phyloP scores from a whole-genome alignment of 92 coral and sea anemone genomes.

The Isaurus tuberculatus region DNA sequence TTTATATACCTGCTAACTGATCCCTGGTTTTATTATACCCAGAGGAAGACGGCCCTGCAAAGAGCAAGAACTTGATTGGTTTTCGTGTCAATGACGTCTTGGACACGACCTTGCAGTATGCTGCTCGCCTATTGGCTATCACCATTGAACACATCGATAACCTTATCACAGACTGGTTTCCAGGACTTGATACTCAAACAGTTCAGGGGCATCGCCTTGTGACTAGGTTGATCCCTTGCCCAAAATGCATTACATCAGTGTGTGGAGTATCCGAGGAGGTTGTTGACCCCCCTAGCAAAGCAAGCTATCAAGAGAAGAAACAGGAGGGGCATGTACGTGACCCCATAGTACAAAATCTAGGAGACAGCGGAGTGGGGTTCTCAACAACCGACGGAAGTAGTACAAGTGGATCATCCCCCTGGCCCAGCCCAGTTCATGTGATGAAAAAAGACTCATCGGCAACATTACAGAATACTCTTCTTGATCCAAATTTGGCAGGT shows the following conservation, averaged over 20 bases:
- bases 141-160: constrained; percentile 94
- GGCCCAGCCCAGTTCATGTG: constrained; percentile 90
- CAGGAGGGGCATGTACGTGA: constrained; percentile 6
- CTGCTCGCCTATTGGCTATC: constrained; percentile 91
- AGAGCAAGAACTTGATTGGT: constrained; percentile 67
- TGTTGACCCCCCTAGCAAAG: constrained; percentile 21
- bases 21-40: not conserved
- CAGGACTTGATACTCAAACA: constrained; percentile 94
- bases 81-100: constrained; percentile 89
- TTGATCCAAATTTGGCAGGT: constrained; percentile 25
- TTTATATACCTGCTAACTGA: not conserved
- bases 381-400: constrained; percentile 89
- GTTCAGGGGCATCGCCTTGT: constrained; percentile 97
- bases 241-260: constrained; percentile 79
- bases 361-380: constrained; percentile 79
- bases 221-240: constrained; percentile 86
- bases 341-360: constrained; percentile 14
- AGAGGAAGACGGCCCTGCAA: constrained; percentile 57
- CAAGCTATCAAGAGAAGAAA: constrained; percentile 24
- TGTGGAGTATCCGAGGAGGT: constrained; percentile 62
- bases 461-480: not conserved
- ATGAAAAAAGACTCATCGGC: constrained; percentile 38
- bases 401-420: constrained; percentile 82
- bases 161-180: constrained; percentile 98
- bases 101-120: constrained; percentile 81